Evolutionary conservation across 2,797 vertebrate genomes (phyloP), one percentile per base, ranked within the genome.

Genomic region (Trichosurus vulpecula): DNA sequence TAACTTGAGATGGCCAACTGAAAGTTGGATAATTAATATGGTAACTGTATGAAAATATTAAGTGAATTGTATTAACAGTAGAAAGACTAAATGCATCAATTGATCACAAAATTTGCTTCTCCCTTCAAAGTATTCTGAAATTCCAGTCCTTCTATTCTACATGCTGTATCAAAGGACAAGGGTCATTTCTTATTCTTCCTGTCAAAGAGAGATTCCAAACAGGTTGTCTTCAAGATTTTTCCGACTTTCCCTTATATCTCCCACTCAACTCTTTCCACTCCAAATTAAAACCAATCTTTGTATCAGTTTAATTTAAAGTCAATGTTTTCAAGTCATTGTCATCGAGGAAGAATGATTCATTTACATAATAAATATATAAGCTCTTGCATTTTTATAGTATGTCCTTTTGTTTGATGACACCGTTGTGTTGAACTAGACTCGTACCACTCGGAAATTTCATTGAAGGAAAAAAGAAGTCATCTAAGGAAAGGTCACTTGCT

Each of bases 321-420:
- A 96, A 58, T 1, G 0, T 92, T 98, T 98, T 98, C 92, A 98
- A 98, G 96, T 97, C 96, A 94, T 9, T 94, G 92, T 41, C 92
- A 94, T 97, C 54, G 96, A 96, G 14, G 56, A 96, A 95, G 97
- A 97, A 97, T 98, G 91, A 98, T 98, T 98, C 98, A 98, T 98
- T 98, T 98, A 97, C 94, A 97, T 97, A 98, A 98, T 98, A 93
- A 98, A 98, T 97, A 98, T 97, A 98, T 97, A 94, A 97, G 97
- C 96, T 98, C 97, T 97, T 98, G 96, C 94, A 95, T 97, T 97
- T 97, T 97, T 90, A 98, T 94, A 97, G 97, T 93, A 81, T 94
- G 9, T 96, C 53, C 90, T 97, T 93, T 95, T 98, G 92, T 97
- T 97, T 97, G 96, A 97, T 97, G 95, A 95, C 93, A 94, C 95